Base-by-base conservation (phyloP, 2,888 invertebrate genomes). In the Chymomyza caudatula region DNA sequence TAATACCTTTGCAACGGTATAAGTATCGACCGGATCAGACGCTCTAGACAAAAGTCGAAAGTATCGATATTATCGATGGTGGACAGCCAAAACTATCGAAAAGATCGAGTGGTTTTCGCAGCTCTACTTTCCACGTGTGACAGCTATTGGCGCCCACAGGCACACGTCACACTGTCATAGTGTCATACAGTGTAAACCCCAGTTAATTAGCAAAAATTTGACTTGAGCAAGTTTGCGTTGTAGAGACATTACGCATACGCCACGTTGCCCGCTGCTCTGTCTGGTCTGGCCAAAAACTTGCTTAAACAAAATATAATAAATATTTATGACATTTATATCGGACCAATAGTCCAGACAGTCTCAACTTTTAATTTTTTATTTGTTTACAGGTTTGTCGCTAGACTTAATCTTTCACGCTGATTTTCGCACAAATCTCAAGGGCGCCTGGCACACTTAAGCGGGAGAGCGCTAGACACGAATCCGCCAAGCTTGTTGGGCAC, bases 391-490 rank as follows among this genome's bases (percentile, higher is more conserved):
- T 43, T 58, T 69, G 59, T 60, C 68, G 54, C 20, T 61, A 49
- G 49, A 51, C 61, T 66, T 80, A 68, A 60, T 76, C 70, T 60
- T 65, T 81, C 23, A 4, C 37, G 68, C 68, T 65, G 65, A 78
- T 4, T 53, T 80, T 81, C 60, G 62, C 78, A 70, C 64, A 29
- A 53, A 63, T 68, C 11, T 73, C 74, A 84, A 78, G 74, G 78
- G 77, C 74, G 62, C 17, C 61, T 20, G 17, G 13, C 67, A 20
- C 42, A 43, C 29, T 37, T 37, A 37, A 37, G 29, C 2, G 29
- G 11, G 1, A 37, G 11, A 42, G 51, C 13, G 42, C 25, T 25
- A 57, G 42, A 29, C n/a, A n/a, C 8, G 15, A 42, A n/a, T 43
- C 23, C 6, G 22, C 57, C 47, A 43, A 60, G 64, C 29, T 63